Evolutionary conservation across 2,113 vertebrate species (phyloP), one percentile per base, ranked within the genome.

Genomic region (Pholis gunnellus): DNA sequence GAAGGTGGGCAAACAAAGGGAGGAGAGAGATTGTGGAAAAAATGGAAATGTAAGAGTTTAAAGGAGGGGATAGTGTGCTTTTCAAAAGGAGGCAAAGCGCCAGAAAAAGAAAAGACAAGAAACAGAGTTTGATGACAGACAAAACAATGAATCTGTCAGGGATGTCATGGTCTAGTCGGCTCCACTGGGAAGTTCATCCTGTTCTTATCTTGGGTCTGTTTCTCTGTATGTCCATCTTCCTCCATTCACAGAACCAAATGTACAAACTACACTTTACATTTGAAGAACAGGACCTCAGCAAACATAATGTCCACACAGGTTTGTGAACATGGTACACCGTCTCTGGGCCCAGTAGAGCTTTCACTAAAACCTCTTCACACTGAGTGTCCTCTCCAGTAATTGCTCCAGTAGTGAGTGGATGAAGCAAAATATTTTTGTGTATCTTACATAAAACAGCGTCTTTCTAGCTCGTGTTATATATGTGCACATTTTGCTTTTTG

Each of bases 191-290:
- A 57, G 46, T 69, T 59, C 42, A 77, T 70, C 34, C 40, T 42
- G 25, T 66, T 68, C 36, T 72, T 85, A 78, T 81, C 76, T 85
- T 8, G 2, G 52, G 27, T 67, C 18, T 54, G 27, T 71, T 25
- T 77, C 69, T 50, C 22, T 52, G 20, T 34, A 7, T 5, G 20
- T 48, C 56, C 34, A 11, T 70, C 63, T 27, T 46, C 46, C 15
- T 54, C 38, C 64, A 52, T 61, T 84, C 56, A 69, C n/a, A 14
- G 10, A 27, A 14, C 5, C 57, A 75, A 74, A 64, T 14, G 46
- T 22, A 5, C 20, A 31, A 25, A 4, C 34, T 71, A 11, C 27
- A 15, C 50, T 3, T 72, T 57, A 68, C 31, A 54, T 59, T 64
- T 72, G 50, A n/a, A 54, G 40, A 72, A 29, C 25, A 17, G 20